Evolutionary conservation across 2,797 vertebrate species (phyloP).

Genomic region (Lycodopsis pacificus): DNA sequence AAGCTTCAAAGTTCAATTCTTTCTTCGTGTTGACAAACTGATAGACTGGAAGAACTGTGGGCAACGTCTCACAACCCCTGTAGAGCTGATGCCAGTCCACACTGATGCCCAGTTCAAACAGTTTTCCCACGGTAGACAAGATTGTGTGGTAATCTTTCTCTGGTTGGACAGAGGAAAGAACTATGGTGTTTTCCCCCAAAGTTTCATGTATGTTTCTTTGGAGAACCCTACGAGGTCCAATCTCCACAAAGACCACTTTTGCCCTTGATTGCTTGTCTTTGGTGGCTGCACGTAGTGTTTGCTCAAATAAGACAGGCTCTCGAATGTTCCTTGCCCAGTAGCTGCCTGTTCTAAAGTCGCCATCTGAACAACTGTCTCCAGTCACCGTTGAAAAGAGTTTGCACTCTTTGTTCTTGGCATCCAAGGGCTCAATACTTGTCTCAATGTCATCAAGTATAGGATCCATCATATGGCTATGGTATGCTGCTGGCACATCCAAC

Average conservation of each 20-base stretch:
- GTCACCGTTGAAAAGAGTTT: slow-evolving; percentile 89
- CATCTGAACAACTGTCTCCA: slow-evolving; percentile 70
- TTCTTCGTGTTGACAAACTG: slow-evolving; percentile 86
- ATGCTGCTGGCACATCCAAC: slow-evolving; percentile 86
- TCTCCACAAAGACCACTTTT: slow-evolving; percentile 88
- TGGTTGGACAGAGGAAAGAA: slow-evolving; percentile 83
- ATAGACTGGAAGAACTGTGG: slow-evolving; percentile 84
- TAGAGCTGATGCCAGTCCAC: slow-evolving; percentile 84
- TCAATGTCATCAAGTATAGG: slow-evolving; percentile 81
- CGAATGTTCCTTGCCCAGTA: slow-evolving; percentile 90
- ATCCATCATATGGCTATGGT: slow-evolving; percentile 92
- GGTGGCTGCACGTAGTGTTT: slow-evolving; percentile 76
- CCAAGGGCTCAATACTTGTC: slow-evolving; percentile 71
- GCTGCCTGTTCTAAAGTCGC: slow-evolving; percentile 84
- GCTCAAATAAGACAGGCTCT: slow-evolving; percentile 86
- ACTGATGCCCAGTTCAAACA: slow-evolving; percentile 82
- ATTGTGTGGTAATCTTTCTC: slow-evolving; percentile 81
- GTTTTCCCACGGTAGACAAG: slow-evolving; percentile 72
- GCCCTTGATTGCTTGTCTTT: slow-evolving; percentile 58
- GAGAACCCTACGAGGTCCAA: slow-evolving; percentile 85
- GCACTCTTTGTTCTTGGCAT: slow-evolving; percentile 58
- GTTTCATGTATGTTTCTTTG: slow-evolving; percentile 87
- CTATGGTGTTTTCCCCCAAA: slow-evolving; percentile 78
- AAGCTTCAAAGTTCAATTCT: slow-evolving; percentile 76
- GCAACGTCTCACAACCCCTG: slow-evolving; percentile 79